Evolutionary conservation across 2,888 invertebrate genomes (phyloP), one percentile per base, ranked within the genome.

Genomic region (Itoplectis maculator): DNA sequence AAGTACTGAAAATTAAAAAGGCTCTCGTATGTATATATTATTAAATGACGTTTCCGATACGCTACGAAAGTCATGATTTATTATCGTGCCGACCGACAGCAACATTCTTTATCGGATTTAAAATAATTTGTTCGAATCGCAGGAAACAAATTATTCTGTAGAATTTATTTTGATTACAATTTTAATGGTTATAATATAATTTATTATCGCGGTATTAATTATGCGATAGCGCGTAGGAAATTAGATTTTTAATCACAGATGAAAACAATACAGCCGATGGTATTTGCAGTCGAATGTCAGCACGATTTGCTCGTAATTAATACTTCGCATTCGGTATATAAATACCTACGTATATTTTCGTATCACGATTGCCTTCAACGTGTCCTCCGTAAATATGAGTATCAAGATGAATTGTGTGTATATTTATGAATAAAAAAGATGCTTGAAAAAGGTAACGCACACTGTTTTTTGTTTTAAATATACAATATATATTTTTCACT

Each of bases 161-260:
- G 7, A 42, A 56, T 13, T 56, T 29, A 56, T 29, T 29, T 0
- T 29, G 4, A 29, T 29, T 13, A 13, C 29, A 13, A 23, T 11
- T 56, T 56, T 1, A 29, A 56, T 11, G 29, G 13, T 13, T 56
- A 13, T 29, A 13, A 4, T 29, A 1, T 13, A 56, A 29, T 29
- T 56, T 13, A 56, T 29, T 73, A 68, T 72, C 56, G 45, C 68
- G 20, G 51, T 61, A 79, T 79, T 68, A 59, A 73, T 79, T 73
- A 66, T 73, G 8, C 40, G 35, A 68, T 51, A 20, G 29, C 59
- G 68, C n/a, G 11, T 35, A 66, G 35, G 13, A 56, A 56, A 56
- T 35, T 35, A 9, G 11, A 35, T 11, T 54, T 20, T 20, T 11
- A 56, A 56, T 56, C 13, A 15, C n/a, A 35, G n/a, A 56, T 35